phyloP scores from a whole-genome alignment of 2,888 invertebrate genomes.

The Uloborus plumipes region DNA sequence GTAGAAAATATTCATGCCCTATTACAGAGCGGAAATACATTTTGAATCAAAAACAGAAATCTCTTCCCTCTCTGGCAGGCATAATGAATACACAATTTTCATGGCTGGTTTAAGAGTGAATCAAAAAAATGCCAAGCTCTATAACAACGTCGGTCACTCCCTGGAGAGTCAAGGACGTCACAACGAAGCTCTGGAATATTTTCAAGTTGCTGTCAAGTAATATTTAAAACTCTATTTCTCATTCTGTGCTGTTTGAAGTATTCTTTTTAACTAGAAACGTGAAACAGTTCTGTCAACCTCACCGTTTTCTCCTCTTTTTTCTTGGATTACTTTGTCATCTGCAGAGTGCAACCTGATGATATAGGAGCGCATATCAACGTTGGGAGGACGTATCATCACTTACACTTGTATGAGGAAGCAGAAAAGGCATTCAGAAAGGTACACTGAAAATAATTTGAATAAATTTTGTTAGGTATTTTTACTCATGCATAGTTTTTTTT shows the following conservation, averaged over 20 bases:
- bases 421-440: slow-evolving; percentile 88
- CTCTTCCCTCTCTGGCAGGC: slow-evolving; percentile 67
- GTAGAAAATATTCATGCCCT: too few relatives aligned
- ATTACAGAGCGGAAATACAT: too few relatives aligned
- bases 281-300: neutral
- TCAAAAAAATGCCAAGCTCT: slow-evolving; percentile 92
- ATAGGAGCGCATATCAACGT: slow-evolving; percentile 88
- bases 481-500: too few relatives aligned
- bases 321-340: neutral
- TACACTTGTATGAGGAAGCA: slow-evolving; percentile 89
- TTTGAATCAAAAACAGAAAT: too few relatives aligned
- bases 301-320: neutral
- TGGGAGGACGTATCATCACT: slow-evolving; percentile 93
- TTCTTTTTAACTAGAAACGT: too few relatives aligned
- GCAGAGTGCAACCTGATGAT: slow-evolving; percentile 82
- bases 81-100: slow-evolving; percentile 92
- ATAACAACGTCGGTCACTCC: slow-evolving; percentile 97
- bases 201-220: slow-evolving; percentile 85
- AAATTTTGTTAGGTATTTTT: neutral
- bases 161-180: slow-evolving; percentile 82
- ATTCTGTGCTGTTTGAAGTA: neutral
- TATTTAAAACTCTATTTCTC: neutral
- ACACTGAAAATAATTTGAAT: neutral
- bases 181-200: slow-evolving; percentile 87
- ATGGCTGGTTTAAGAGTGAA: slow-evolving; percentile 89